phyloP scores from a whole-genome alignment of 1,140 invertebrate species.

The Berghia stephanieae region DNA sequence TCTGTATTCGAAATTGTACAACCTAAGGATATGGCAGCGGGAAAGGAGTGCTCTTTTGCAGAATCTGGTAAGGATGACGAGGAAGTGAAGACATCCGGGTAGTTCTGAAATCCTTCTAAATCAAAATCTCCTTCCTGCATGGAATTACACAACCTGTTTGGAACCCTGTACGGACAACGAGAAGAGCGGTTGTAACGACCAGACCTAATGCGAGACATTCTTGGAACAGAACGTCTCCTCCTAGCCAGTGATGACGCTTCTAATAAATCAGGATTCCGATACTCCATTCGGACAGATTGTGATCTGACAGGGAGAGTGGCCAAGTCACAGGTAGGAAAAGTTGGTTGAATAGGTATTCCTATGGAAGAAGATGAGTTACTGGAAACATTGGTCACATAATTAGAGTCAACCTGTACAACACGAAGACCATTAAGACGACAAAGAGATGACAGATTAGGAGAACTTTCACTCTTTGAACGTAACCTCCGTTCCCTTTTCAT shows the following conservation, averaged over 20 bases:
- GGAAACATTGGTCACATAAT: conserved; percentile 9
- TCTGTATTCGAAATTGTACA: too few species aligned
- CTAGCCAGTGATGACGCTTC: neutral
- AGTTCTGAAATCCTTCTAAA: neutral
- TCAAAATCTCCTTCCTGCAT: conserved; percentile 27
- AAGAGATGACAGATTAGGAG: conserved; percentile 23
- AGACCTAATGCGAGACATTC: conserved; percentile 13
- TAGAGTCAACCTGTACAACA: neutral
- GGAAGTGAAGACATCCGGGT: neutral
- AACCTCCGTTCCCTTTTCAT: conserved; percentile 8
- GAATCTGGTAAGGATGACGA: neutral
- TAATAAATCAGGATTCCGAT: neutral
- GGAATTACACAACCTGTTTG: conserved; percentile 15
- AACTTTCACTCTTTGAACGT: conserved; percentile 29
- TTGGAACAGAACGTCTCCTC: neutral
- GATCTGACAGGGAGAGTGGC: neutral
- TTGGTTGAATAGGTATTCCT: too few species aligned
- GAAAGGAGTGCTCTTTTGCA: neutral
- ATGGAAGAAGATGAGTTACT: neutral
- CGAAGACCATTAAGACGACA: conserved; percentile 7
- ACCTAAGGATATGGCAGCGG: neutral
- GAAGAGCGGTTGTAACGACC: conserved; percentile 14
- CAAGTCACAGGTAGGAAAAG: too few species aligned
- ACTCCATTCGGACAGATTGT: neutral
- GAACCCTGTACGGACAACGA: conserved; percentile 24